phyloP scores from a whole-genome alignment of 2,888 invertebrate genomes.

The Mythimna loreyi region DNA sequence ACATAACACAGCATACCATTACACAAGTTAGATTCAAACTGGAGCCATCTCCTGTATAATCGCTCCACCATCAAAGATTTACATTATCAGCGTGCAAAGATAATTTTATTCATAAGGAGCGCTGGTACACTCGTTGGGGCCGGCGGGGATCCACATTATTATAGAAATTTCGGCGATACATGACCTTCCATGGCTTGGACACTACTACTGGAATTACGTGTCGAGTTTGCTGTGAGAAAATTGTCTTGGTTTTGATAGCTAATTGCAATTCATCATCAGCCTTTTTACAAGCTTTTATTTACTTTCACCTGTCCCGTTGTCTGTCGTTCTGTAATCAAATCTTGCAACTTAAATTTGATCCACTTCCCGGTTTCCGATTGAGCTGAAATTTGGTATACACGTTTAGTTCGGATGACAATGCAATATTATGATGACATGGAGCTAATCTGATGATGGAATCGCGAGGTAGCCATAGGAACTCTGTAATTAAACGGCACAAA shows the following conservation, averaged over 20 bases:
- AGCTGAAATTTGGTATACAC: no score
- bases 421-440: no score
- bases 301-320: no score
- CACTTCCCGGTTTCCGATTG: no score
- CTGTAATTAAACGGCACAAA: no score
- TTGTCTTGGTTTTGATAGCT: neutral
- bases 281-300: no score
- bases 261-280: no score
- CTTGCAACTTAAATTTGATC: no score
- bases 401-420: no score
- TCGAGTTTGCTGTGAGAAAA: neutral
- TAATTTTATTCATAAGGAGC: constrained; percentile 64
- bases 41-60: constrained; percentile 23
- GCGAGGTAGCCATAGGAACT: no score
- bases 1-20: neutral
- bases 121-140: constrained; percentile 43
- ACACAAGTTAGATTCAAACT: constrained; percentile 15
- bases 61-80: constrained; percentile 45
- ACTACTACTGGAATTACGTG: constrained; percentile 16
- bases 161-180: constrained; percentile 64
- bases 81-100: constrained; percentile 42
- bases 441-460: no score
- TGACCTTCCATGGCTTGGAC: constrained; percentile 30
- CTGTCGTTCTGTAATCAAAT: no score
- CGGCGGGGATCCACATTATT: constrained; percentile 49